These are phyloP conservation scores for Sycophaga agraensis DNA, from an alignment of 1,140 invertebrate species.

Conservation along the genomic window DNA sequence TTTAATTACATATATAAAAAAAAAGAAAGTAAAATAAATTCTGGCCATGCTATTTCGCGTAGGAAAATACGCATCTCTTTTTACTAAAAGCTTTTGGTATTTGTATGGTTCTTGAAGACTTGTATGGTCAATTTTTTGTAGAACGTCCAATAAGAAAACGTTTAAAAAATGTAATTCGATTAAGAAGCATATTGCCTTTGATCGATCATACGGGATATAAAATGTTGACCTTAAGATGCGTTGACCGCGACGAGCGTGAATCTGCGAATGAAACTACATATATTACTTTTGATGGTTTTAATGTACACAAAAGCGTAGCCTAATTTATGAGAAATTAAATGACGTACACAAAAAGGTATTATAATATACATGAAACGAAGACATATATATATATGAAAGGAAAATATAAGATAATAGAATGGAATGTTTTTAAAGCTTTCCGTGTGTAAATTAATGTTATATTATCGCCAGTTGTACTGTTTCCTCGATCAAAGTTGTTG, in stretches of 20 bases:
- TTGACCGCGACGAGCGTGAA: slow-evolving; percentile 1
- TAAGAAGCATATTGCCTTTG: neutral
- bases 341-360: slow-evolving; percentile 27
- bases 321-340: slow-evolving; percentile 16
- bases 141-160: slow-evolving; percentile 7
- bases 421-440: slow-evolving; percentile 34
- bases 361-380: slow-evolving; percentile 26
- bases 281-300: slow-evolving; percentile 19
- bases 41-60: neutral
- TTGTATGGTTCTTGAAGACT: slow-evolving; percentile 13
- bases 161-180: neutral
- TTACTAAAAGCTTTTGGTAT: slow-evolving; percentile 1
- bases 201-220: neutral
- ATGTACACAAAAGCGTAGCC: slow-evolving; percentile 12
- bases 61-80: neutral
- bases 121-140: slow-evolving; percentile 24
- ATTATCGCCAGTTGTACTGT: slow-evolving; percentile 33
- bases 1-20: neutral
- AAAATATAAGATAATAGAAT: slow-evolving; percentile 30
- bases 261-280: slow-evolving; percentile 14
- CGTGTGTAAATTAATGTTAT: slow-evolving; percentile 35
- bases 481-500: slow-evolving; percentile 35
- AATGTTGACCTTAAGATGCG: slow-evolving; percentile 6
- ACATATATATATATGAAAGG: slow-evolving; percentile 13
- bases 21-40: slow-evolving; percentile 3